A percentile compares a stretch with the other conserved stretches of the same genome.
These are phyloP conservation scores for Peromyscus nudipes DNA, from an alignment of 2,797 vertebrate species.

Conservation along the genomic window DNA sequence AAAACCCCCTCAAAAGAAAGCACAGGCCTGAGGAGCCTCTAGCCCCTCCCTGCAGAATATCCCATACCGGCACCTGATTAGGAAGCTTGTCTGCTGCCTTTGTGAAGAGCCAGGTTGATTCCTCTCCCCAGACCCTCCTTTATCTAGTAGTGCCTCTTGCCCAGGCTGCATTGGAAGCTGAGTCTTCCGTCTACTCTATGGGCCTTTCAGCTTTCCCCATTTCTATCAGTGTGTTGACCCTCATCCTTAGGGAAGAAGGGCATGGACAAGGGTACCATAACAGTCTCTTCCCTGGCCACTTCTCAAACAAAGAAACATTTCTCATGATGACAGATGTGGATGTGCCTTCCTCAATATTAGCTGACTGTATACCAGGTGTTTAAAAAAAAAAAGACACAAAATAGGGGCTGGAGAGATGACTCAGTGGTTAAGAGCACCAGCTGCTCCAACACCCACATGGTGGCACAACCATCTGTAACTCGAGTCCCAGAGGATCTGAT, in stretches of 20 bases:
- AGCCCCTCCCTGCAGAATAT: not conserved
- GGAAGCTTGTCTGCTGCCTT: not conserved
- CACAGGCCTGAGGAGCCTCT: not conserved
- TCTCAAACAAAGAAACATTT: not conserved
- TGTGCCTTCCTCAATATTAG: not conserved
- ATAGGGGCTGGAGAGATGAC: not conserved
- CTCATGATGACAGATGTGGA: not conserved
- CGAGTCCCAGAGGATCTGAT: not conserved
- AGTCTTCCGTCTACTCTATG: not conserved
- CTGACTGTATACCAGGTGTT: not conserved
- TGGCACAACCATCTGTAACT: too few relatives aligned
- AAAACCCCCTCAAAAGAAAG: not conserved
- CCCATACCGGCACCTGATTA: not conserved
- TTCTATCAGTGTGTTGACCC: not conserved
- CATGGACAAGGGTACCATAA: too few relatives aligned
- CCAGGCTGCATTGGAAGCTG: not conserved
- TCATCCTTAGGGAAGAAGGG: not conserved
- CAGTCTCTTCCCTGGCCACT: too few relatives aligned
- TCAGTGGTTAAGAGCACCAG: not conserved
- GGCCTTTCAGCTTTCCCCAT: not conserved
- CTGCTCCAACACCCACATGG: not conserved
- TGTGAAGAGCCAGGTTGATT: not conserved
- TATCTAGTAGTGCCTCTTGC: not conserved
- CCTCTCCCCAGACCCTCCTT: rapidly evolving
- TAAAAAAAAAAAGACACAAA: not conserved